A percentile compares a stretch with the other conserved stretches of the same genome.
Evolutionary conservation across 2,888 invertebrate species (phyloP).

Genomic region (Caenorhabditis zanzibari): DNA sequence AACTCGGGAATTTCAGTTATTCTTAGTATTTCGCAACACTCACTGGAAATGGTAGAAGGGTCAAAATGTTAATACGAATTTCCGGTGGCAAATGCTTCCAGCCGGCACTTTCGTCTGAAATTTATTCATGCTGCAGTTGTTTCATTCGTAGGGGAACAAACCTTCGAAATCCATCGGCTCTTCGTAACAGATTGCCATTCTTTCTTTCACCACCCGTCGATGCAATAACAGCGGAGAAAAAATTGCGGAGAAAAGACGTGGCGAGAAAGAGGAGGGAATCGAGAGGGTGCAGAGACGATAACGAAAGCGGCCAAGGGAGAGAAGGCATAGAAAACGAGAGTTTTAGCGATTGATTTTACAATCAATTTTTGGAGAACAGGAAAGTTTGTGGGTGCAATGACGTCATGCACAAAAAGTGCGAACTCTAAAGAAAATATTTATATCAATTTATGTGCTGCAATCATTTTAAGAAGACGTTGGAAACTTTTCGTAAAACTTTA

Average conservation of each 20-base stretch:
- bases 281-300: background rate
- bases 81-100: slow-evolving; percentile 56
- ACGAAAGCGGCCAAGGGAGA: background rate
- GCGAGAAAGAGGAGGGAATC: background rate
- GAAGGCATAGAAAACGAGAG: background rate
- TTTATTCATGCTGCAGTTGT: background rate
- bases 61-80: slow-evolving; percentile 49
- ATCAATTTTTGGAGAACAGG: slow-evolving; percentile 21
- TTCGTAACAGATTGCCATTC: slow-evolving; percentile 18
- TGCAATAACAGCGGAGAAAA: slow-evolving; percentile 7
- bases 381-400: slow-evolving; percentile 20
- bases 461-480: too few relatives aligned
- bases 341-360: background rate
- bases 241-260: slow-evolving; percentile 8
- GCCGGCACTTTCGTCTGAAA: slow-evolving; percentile 45
- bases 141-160: background rate
- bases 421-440: too few relatives aligned
- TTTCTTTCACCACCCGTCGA: background rate
- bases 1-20: background rate
- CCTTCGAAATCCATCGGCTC: slow-evolving; percentile 38
- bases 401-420: slow-evolving; percentile 13
- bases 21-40: slow-evolving; percentile 30
- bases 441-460: too few relatives aligned
- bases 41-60: slow-evolving; percentile 40
- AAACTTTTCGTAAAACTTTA: too few relatives aligned